Base-by-base conservation (phyloP, 2,888 invertebrate genomes). In the Agriotes lineatus region DNA sequence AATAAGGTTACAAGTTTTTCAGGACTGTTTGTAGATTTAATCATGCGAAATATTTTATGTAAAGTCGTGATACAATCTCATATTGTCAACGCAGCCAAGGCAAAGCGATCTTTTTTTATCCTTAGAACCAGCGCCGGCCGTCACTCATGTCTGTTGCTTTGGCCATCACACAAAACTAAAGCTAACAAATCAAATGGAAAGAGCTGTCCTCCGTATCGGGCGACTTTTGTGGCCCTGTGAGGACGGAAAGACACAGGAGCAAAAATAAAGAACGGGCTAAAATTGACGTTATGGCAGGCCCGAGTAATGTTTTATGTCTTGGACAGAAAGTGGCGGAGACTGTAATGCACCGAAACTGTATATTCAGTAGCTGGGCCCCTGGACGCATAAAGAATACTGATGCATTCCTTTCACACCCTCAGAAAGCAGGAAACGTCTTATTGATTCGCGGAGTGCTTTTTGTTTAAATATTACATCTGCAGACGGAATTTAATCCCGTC, bases 401-500 rank as follows among this genome's bases (percentile, higher is more conserved):
- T 75, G 74, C 70, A 70, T 73, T 70, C 69, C 35, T 65, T 67
- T 65, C 62, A 52, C 61, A 72, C 75, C 71, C 71, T 74, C 70
- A 52, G 72, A 63, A 69, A 65, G 63, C 68, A 64, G 60, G 48
- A 56, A 78, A 77, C 76, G 77, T 72, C 79, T 78, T 80, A 80
- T 80, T 79, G 80, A 80, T 80, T 80, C 78, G 76, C 72, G 52
- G 69, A 74, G 78, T 77, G 77, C 75, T 79, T 79, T 78, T 80
- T 80, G 79, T 80, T 80, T 80, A 80, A 80, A 80, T 80, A 80
- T 80, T 79, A 80, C 79, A 80, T 80, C 79, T 77, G 73, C 75
- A 77, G 80, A 76, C 76, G 79, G 80, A 79, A 80, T 80, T 79
- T 79, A 78, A 80, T 80, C 80, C 80, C 78, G 69, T 54, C 72